Evolutionary conservation across 2,888 invertebrate genomes (phyloP).

Genomic region (Phyto melanocephala): DNA sequence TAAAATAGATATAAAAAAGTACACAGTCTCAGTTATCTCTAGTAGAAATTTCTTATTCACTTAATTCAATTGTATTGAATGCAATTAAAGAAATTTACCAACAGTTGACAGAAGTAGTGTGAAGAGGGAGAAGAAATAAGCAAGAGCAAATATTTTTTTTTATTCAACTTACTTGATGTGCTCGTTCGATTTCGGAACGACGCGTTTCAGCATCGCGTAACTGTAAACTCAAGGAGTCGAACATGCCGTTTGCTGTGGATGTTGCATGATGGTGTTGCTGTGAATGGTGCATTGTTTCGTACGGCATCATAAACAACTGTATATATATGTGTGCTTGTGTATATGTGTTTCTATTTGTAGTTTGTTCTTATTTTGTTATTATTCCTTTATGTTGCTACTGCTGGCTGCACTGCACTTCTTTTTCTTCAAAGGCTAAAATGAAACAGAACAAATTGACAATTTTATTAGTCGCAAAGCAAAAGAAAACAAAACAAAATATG

Average conservation of each 20-base stretch:
- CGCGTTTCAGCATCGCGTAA: conserved; percentile 89
- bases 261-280: conserved; percentile 70
- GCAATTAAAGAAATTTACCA: conserved; percentile 20
- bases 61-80: conserved; percentile 28
- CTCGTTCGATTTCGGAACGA: conserved; percentile 87
- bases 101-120: neutral
- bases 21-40: neutral
- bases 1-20: neutral
- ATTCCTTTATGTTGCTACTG: neutral
- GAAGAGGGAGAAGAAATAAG: neutral
- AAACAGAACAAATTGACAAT: neutral
- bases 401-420: conserved; percentile 5
- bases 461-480: conserved; percentile 2
- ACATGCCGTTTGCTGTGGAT: conserved; percentile 76
- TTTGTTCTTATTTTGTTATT: neutral
- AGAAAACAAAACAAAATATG: conserved; percentile 18
- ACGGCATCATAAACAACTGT: conserved; percentile 73
- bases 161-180: conserved; percentile 81
- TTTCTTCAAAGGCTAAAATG: conserved; percentile 45
- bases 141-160: neutral
- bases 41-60: conserved; percentile 31
- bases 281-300: conserved; percentile 74
- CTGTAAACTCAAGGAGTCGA: conserved; percentile 84
- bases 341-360: neutral
- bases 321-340: neutral